Conservation (phyloP, 2,797 vertebrate species). For the Enteromius mattozi region DNA sequence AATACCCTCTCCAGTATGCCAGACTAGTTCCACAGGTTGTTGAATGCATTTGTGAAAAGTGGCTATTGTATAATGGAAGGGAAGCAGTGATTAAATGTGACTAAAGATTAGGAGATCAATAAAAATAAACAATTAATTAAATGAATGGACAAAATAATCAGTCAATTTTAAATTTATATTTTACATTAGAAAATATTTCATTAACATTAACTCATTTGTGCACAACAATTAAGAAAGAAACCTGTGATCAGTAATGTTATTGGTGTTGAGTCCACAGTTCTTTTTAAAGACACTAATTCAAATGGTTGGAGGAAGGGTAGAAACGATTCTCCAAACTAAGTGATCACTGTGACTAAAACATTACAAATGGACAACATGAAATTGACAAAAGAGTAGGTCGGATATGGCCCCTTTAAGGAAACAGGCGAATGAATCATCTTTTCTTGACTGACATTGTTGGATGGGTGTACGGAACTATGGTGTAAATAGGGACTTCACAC, state of each 20-base stretch:
- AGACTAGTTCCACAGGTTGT: neutral
- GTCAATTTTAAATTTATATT: neutral
- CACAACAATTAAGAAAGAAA: neutral
- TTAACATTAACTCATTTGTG: neutral
- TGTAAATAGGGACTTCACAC: neutral
- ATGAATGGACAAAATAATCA: neutral
- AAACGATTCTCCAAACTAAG: neutral
- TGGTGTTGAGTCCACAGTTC: neutral
- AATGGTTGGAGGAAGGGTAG: neutral
- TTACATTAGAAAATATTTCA: neutral
- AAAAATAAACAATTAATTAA: neutral
- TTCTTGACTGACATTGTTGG: conserved; percentile 14
- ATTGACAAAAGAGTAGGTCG: neutral
- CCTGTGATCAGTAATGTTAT: neutral
- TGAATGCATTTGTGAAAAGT: neutral
- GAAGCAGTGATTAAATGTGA: neutral
- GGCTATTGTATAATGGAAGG: neutral
- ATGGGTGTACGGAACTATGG: neutral
- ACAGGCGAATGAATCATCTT: conserved; percentile 16
- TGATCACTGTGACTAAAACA: neutral
- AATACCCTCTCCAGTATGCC: neutral
- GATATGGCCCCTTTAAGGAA: conserved; percentile 12
- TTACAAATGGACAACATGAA: neutral
- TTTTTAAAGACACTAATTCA: neutral
- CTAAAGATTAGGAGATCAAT: neutral